Conservation (phyloP, 2,797 vertebrate species). For the Gouania willdenowi region DNA sequence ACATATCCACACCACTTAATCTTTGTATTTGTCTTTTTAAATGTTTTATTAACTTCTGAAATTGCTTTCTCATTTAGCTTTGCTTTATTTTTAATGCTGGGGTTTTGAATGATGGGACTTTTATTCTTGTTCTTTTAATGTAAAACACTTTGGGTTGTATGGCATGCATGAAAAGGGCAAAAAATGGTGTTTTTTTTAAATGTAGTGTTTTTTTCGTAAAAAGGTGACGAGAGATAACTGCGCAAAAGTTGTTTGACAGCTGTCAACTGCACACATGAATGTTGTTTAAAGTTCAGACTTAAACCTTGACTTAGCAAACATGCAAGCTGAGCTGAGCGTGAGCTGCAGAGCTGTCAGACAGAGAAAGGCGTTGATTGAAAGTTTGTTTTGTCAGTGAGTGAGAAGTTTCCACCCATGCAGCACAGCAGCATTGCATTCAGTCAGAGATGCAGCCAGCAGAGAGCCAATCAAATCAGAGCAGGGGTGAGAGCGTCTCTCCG, state of each 20-base stretch:
- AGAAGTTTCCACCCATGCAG: slow-evolving; percentile 8
- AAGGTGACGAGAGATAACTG: not conserved
- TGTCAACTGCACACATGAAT: slow-evolving; percentile 2
- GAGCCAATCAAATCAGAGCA: slow-evolving; percentile 2
- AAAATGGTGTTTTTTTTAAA: no score
- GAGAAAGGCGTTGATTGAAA: slow-evolving; percentile 1
- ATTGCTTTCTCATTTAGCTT: no score
- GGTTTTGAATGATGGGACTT: no score
- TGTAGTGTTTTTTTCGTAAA: no score
- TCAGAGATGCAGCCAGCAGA: slow-evolving; percentile 1
- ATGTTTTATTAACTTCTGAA: no score
- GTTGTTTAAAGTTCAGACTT: no score
- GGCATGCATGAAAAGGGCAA: no score
- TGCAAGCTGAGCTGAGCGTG: not conserved
- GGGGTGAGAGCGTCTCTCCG: slow-evolving; percentile 7
- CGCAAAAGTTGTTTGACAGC: slow-evolving; percentile 4
- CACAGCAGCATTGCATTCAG: not conserved
- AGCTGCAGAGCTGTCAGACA: slow-evolving; percentile 15
- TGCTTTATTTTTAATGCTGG: no score
- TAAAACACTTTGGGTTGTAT: no score
- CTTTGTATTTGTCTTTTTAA: no score
- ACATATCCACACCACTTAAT: no score
- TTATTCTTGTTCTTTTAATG: no score
- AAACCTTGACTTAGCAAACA: not conserved
- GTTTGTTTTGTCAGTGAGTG: not conserved